Base-by-base conservation (phyloP, 2,113 vertebrate genomes). In the Empidonax traillii region DNA sequence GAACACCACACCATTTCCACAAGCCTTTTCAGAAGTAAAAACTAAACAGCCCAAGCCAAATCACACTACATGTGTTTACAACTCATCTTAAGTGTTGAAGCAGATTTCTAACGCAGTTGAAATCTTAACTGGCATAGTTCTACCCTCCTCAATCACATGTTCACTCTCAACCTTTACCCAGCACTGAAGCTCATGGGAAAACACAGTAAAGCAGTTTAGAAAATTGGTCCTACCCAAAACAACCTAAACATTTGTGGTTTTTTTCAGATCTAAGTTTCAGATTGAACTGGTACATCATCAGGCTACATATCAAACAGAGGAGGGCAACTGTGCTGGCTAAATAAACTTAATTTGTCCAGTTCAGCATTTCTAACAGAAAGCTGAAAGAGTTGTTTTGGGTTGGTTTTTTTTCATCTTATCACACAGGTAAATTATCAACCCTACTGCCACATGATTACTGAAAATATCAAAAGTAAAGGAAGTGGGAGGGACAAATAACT, bases 191-290 rank as follows among this genome's bases (percentile, higher is more conserved):
- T 63, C 30, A 46, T 2, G 1, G 6, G 12, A 53, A 49, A 68
- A 69, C 24, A 69, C 4, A 7, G 9, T 23, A 67, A 82, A 89
- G 18, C 5, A 43, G 6, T 67, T 69, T 7, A 73, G 41, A 72
- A 58, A 89, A 55, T 4, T 24, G 3, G 2, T 41, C 15, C 68
- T 53, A 24, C 14, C 41, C 41, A 69, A 80, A 84, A 27, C 1
- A 1, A 61, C 18, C 24, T 30, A 18, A 67, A 75, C 63, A 37
- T 7, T 3, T 9, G 3, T 0, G 0, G 2, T 0, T 5, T 56
- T 87, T 83, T 76, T 35, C 52, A 91, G n/a, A 30, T 77, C 0
- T 27, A 83, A n/a, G 4, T 69, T 91, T 58, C 44, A 49, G 14
- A 53, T 1, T n/a, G 16, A 90, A 66, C 12, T 18, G 1, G 0